These are phyloP conservation scores for Monomorium pharaonis DNA, from an alignment of 1,140 invertebrate genomes.

Conservation along the genomic window DNA sequence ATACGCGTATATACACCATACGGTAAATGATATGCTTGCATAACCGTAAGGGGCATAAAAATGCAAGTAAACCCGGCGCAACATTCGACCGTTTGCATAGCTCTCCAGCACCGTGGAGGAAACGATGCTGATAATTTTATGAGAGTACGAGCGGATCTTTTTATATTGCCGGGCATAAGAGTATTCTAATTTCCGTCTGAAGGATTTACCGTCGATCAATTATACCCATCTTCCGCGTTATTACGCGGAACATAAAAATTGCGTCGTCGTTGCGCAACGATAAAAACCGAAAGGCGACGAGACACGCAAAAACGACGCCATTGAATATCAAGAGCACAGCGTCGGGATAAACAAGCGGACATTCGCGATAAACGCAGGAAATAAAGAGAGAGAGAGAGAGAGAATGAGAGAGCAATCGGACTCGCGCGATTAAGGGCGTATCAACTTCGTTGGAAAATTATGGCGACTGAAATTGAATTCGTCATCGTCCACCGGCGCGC, in stretches of 20 bases:
- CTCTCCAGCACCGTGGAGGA: neutral
- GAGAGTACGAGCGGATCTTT: neutral
- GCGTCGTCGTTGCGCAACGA: neutral
- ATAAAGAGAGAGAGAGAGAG: neutral
- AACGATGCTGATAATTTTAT: slow-evolving; percentile 14
- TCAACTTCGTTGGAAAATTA: slow-evolving; percentile 59
- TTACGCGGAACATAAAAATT: slow-evolving; percentile 28
- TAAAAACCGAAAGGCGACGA: neutral
- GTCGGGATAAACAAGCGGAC: slow-evolving; percentile 20
- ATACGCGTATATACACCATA: slow-evolving; percentile 9
- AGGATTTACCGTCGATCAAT: slow-evolving; percentile 25
- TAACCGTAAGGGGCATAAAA: slow-evolving; percentile 49
- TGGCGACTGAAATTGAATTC: slow-evolving; percentile 46
- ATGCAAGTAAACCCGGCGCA: slow-evolving; percentile 9
- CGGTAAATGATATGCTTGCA: slow-evolving; percentile 46
- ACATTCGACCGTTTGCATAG: slow-evolving; percentile 48
- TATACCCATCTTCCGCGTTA: slow-evolving; percentile 9
- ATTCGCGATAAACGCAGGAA: slow-evolving; percentile 38
- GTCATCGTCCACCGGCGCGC: slow-evolving; percentile 3
- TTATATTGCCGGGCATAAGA: neutral
- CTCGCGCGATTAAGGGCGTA: slow-evolving; percentile 48
- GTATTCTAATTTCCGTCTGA: slow-evolving; percentile 39
- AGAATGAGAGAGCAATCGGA: slow-evolving; percentile 54
- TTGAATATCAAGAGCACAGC: neutral
- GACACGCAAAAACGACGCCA: neutral